phyloP scores from a whole-genome alignment of 2,113 vertebrate genomes.

The Rhinogobius similis region DNA sequence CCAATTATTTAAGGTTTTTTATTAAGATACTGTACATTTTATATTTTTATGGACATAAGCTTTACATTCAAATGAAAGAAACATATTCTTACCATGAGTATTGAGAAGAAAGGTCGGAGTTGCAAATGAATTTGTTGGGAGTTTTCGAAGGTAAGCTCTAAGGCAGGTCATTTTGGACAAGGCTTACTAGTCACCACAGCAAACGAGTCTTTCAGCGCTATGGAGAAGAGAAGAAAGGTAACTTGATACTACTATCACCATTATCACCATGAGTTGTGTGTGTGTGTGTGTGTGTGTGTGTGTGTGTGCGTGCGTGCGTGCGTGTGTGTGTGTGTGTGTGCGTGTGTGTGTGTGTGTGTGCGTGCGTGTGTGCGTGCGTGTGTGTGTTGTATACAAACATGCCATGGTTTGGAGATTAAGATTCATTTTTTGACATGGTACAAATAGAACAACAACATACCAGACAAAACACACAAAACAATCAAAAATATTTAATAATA shows the following conservation, averaged over 20 bases:
- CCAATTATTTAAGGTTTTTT: background rate
- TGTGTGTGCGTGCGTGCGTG: too few relatives aligned
- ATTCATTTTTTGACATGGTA: background rate
- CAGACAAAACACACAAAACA: background rate
- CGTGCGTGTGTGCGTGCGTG: too few relatives aligned
- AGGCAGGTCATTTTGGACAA: conserved; percentile 48
- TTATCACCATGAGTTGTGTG: too few relatives aligned
- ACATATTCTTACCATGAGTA: conserved; percentile 55
- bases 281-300: too few relatives aligned
- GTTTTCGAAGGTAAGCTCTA: conserved; percentile 48
- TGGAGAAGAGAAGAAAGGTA: conserved; percentile 32
- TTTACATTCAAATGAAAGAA: background rate
- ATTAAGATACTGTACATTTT: too few relatives aligned
- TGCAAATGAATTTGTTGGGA: conserved; percentile 16
- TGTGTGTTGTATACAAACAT: conserved; percentile 1
- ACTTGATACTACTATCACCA: conserved; percentile 48
- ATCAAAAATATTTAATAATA: background rate
- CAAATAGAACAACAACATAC: background rate
- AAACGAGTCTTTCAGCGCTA: conserved; percentile 25
- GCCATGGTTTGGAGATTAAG: background rate
- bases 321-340: too few relatives aligned
- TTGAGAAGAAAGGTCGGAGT: conserved; percentile 56
- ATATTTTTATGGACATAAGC: too few relatives aligned
- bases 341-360: too few relatives aligned
- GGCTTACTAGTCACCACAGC: conserved; percentile 20